A percentile compares a stretch with the other conserved stretches of the same genome.
Evolutionary conservation across 1,140 invertebrate genomes (phyloP).

Genomic region (Agrypnia vestita): DNA sequence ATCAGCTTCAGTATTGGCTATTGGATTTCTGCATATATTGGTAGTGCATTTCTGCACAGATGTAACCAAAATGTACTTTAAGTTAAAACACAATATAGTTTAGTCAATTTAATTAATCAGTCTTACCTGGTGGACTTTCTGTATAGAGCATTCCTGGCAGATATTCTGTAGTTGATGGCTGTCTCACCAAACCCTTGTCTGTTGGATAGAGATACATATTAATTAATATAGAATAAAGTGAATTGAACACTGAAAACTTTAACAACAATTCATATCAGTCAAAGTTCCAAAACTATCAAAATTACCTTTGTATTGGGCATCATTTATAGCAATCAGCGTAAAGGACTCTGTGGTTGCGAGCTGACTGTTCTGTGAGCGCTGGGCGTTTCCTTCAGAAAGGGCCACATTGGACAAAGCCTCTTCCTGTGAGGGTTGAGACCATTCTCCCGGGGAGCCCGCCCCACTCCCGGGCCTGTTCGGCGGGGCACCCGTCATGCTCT

Average conservation of each 20-base stretch:
- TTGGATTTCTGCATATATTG: too few species aligned
- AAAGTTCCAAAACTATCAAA: too few species aligned
- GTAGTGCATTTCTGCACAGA: too few species aligned
- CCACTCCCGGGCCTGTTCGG: constrained; percentile 40
- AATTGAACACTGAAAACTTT: background rate
- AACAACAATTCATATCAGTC: constrained; percentile 1
- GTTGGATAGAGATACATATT: constrained; percentile 1
- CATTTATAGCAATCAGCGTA: constrained; percentile 55
- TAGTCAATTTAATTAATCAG: background rate
- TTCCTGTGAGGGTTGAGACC: constrained; percentile 56
- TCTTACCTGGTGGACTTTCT: constrained; percentile 78
- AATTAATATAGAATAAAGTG: background rate
- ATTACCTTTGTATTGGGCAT: constrained; percentile 55
- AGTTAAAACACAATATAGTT: too few species aligned
- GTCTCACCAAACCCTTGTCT: constrained; percentile 78
- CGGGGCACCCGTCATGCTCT: constrained; percentile 32
- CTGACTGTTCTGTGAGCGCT: constrained; percentile 42
- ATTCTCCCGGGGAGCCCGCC: constrained; percentile 50
- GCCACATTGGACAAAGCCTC: constrained; percentile 55
- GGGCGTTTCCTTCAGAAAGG: constrained; percentile 50
- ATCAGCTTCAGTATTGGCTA: too few species aligned
- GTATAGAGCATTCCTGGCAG: constrained; percentile 92
- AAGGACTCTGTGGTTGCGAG: constrained; percentile 41
- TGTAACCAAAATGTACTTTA: too few species aligned
- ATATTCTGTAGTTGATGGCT: constrained; percentile 92